Conservation (phyloP, 2,113 vertebrate species). For the Phocoena phocoena region DNA sequence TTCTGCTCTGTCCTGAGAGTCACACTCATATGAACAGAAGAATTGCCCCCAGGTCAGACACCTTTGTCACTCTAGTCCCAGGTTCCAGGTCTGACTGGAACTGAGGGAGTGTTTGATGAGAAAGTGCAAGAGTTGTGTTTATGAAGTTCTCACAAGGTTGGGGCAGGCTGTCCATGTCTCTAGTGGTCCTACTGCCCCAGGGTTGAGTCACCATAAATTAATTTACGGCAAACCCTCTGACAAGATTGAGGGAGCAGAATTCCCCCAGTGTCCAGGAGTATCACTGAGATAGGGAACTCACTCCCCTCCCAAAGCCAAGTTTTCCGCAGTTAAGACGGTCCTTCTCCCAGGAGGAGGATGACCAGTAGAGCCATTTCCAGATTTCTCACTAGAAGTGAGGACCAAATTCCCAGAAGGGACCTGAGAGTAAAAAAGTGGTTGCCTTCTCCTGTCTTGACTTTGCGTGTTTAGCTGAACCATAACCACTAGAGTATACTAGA, state of each 20-base stretch:
- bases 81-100: not conserved
- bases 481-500: not conserved
- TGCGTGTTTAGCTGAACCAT: not conserved
- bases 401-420: not conserved
- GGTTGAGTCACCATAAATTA: not conserved
- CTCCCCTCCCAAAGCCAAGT: not conserved
- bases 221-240: not conserved
- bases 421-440: not conserved
- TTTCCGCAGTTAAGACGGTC: not conserved
- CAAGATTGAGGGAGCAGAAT: not conserved
- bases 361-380: not conserved
- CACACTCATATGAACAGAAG: not conserved
- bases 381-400: constrained; percentile 25
- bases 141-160: not conserved
- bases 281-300: not conserved
- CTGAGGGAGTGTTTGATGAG: not conserved
- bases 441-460: not conserved
- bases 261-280: not conserved
- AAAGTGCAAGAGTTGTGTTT: not conserved
- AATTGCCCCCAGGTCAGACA: not conserved
- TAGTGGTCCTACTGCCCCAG: not conserved
- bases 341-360: not conserved
- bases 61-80: not conserved
- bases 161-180: not conserved
- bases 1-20: not conserved